Conservation (phyloP, 2,797 vertebrate genomes). For the Gymnoscopelus braueri region DNA sequence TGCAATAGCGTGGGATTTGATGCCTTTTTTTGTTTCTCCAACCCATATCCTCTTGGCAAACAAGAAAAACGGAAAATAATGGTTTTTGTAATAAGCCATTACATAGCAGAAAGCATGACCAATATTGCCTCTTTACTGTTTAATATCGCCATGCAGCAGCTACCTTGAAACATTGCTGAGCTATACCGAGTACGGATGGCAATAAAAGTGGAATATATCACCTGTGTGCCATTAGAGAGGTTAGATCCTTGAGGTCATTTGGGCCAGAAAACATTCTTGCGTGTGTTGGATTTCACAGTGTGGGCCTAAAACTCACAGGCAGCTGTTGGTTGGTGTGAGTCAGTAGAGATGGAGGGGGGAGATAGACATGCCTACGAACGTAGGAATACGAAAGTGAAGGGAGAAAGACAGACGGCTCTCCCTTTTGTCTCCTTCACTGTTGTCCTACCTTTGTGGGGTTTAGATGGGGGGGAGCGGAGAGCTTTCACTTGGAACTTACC, state of each 20-base stretch:
- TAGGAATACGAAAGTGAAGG: constrained; percentile 23
- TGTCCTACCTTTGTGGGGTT: constrained; percentile 21
- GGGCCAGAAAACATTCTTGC: constrained; percentile 68
- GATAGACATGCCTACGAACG: constrained; percentile 23
- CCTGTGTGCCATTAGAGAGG: constrained; percentile 62
- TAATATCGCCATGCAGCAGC: constrained; percentile 54
- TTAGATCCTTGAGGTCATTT: constrained; percentile 72
- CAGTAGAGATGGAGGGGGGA: constrained; percentile 45
- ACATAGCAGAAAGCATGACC: constrained; percentile 47
- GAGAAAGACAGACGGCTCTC: constrained; percentile 28
- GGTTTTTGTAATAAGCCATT: constrained; percentile 37
- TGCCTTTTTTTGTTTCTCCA: not conserved
- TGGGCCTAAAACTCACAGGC: constrained; percentile 75
- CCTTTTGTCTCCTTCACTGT: no score
- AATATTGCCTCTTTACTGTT: constrained; percentile 46
- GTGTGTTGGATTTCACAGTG: constrained; percentile 80
- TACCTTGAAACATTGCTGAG: constrained; percentile 49
- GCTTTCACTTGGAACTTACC: constrained; percentile 75
- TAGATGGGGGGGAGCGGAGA: constrained; percentile 55
- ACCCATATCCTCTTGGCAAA: constrained; percentile 37
- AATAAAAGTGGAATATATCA: constrained; percentile 76
- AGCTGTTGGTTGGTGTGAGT: constrained; percentile 64
- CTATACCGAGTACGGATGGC: constrained; percentile 37
- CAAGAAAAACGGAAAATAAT: constrained; percentile 41
- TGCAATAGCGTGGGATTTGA: constrained; percentile 9